phyloP scores from a whole-genome alignment of 2,113 vertebrate genomes.

The Chlamydotis undulata region DNA sequence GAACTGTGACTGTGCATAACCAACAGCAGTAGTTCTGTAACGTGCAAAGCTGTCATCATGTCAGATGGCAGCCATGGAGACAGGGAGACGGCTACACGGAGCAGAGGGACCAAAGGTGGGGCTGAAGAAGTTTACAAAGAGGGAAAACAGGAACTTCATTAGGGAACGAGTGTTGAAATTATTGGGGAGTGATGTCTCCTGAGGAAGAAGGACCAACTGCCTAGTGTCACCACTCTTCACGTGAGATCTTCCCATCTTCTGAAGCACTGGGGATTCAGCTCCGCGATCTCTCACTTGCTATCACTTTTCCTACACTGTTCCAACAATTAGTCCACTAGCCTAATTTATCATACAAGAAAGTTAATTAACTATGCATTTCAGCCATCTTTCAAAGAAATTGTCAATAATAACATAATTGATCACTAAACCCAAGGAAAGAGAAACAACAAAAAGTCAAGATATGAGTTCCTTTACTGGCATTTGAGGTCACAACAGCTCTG shows the following conservation, averaged over 20 bases:
- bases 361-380: not conserved
- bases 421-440: not conserved
- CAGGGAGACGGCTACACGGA: not conserved
- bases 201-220: not conserved
- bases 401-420: not conserved
- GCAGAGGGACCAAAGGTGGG: not conserved
- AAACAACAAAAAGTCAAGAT: not conserved
- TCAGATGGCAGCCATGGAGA: too few relatives aligned
- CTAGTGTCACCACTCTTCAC: not conserved
- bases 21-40: not conserved
- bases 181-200: not conserved
- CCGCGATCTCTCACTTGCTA: not conserved
- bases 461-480: accelerated
- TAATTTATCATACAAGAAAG: too few relatives aligned
- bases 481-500: not conserved
- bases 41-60: accelerated
- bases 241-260: not conserved
- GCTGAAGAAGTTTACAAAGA: not conserved
- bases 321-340: not conserved
- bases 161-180: not conserved
- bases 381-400: not conserved
- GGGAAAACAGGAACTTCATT: not conserved
- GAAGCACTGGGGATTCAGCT: not conserved
- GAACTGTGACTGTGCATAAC: not conserved
- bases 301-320: too few relatives aligned